Percentiles rank a stretch among this genome's conserved stretches.
These are phyloP conservation scores for Aethes cnicana DNA, from an alignment of 2,888 invertebrate genomes.

Conservation along the genomic window DNA sequence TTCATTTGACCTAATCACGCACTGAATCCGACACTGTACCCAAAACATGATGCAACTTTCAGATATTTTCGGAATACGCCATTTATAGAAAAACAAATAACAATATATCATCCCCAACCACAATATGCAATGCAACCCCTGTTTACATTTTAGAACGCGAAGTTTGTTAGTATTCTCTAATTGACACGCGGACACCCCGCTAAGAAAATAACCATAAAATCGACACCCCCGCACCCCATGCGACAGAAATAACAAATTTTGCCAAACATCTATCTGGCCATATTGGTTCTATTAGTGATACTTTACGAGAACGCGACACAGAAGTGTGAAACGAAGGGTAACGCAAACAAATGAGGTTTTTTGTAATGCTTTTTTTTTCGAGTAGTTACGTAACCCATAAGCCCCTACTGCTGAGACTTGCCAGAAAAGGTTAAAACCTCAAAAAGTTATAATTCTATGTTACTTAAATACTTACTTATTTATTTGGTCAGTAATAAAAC, in stretches of 20 bases:
- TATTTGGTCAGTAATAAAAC: no score
- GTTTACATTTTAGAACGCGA: slow-evolving; percentile 27
- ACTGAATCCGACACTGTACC: neutral
- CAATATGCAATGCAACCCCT: slow-evolving; percentile 27
- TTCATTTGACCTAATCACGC: no score
- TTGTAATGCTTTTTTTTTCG: neutral
- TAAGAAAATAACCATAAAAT: slow-evolving; percentile 32
- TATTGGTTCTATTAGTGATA: slow-evolving; percentile 23
- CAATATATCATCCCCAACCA: slow-evolving; percentile 30
- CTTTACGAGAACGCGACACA: slow-evolving; percentile 16
- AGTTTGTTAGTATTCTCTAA: slow-evolving; percentile 32
- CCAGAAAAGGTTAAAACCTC: no score
- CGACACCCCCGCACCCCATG: slow-evolving; percentile 18
- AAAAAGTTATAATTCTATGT: no score
- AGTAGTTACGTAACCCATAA: no score
- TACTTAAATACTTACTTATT: no score
- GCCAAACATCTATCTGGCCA: slow-evolving; percentile 33
- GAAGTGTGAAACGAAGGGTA: slow-evolving; percentile 13
- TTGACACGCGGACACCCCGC: slow-evolving; percentile 30
- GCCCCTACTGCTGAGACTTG: no score
- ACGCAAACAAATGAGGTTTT: neutral
- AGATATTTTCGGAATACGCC: slow-evolving; percentile 16
- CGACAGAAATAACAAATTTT: slow-evolving; percentile 34
- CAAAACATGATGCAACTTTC: neutral
- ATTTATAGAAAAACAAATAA: slow-evolving; percentile 21